A percentile compares a stretch with the other conserved stretches of the same genome.
Evolutionary conservation across 2,888 invertebrate genomes (phyloP).

Genomic region (Mesodorylaimus sp.): DNA sequence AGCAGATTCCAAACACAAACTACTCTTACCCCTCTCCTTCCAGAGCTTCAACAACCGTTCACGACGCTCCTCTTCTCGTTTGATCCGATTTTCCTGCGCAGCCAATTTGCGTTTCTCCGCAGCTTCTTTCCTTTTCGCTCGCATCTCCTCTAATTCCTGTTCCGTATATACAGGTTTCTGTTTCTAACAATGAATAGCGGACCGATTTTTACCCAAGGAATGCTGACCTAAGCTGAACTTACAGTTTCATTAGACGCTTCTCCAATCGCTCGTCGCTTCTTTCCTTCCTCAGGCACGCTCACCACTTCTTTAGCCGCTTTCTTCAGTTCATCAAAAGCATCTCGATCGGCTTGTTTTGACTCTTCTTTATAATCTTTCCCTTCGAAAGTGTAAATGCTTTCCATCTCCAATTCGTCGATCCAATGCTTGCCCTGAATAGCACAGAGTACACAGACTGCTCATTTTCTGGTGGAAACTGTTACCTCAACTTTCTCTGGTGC

Average conservation of each 20-base stretch:
- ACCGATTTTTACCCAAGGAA: too few relatives aligned
- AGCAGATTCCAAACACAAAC: too few relatives aligned
- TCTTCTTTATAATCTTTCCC: slow-evolving; percentile 31
- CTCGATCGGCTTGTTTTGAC: neutral
- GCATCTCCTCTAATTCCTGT: neutral
- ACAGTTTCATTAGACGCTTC: too few relatives aligned
- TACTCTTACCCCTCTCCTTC: too few relatives aligned
- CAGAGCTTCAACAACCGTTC: neutral
- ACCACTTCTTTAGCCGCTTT: neutral
- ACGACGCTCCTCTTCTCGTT: neutral
- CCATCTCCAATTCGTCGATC: too few relatives aligned
- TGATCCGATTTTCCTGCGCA: neutral
- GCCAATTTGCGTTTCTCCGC: slow-evolving; percentile 6
- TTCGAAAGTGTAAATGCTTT: slow-evolving; percentile 32
- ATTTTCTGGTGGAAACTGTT: too few relatives aligned
- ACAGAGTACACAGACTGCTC: too few relatives aligned
- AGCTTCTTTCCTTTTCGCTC: neutral
- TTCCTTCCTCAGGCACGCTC: neutral
- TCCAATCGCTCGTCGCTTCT: neutral
- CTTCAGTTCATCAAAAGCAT: slow-evolving; percentile 1
- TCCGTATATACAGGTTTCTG: neutral
- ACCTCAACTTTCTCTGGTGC: slow-evolving; percentile 2
- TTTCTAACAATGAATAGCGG: too few relatives aligned
- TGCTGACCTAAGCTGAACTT: too few relatives aligned
- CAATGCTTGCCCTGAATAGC: too few relatives aligned